Base-by-base conservation (phyloP, 2,113 vertebrate genomes). In the Baryphthengus martii region DNA sequence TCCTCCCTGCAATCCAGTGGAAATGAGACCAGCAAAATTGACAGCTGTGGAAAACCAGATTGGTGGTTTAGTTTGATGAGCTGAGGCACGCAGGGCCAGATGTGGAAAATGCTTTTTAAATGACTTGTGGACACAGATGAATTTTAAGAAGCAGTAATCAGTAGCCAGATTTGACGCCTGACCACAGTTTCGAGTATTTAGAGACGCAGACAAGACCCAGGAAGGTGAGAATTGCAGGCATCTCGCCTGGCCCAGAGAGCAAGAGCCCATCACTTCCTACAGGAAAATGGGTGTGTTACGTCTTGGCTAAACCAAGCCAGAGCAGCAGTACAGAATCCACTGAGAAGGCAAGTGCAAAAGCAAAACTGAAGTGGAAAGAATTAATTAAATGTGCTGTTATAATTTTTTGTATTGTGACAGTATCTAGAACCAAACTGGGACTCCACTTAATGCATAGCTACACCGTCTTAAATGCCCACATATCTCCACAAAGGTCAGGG, bases 111-210 rank as follows among this genome's bases (percentile, higher is more conserved):
- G 91, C 90, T 92, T 95, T 96, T 95, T 72, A 94, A 95, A 87
- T 87, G 47, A 72, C 89, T 78, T 80, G 93, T 0, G 85, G 95
- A 88, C 35, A 29, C 44, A 61, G 95, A 94, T 90, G 96, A 96
- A 97, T 97, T 97, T 97, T 96, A 97, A 97, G 97, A 97, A 97
- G 95, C 89, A 89, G 89, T 95, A 96, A 96, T 97, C 93, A 95
- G 94, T 1, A 82, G 87, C 92, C 35, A 1, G 19, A 93, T 95
- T 76, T 29, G 85, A 71, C 2, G 7, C 65, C 66, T 65, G 81
- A 74, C 95, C 95, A 92, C 44, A 50, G 77, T 47, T 75, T 77
- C 1, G 12, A 59, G 89, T 93, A 95, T 96, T 96, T 95, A 82
- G 82, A 85, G 94, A 94, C 5, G 13, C 66, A 87, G 95, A 39